Conservation (phyloP, 2,113 vertebrate genomes). For the Apeltes quadracus region DNA sequence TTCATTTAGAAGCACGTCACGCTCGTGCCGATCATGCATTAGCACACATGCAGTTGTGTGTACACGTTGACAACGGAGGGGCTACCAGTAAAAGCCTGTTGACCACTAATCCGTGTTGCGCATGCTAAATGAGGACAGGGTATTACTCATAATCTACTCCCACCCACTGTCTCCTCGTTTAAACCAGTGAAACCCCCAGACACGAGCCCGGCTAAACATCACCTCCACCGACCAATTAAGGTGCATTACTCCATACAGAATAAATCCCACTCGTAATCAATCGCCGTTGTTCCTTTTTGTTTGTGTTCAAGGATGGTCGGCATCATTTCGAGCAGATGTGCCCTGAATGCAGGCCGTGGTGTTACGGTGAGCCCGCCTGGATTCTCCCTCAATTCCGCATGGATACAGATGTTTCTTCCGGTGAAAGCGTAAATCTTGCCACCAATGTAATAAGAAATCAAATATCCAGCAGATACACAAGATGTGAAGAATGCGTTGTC, state of each 20-base stretch:
- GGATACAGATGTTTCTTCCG: not conserved
- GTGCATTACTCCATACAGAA: not conserved
- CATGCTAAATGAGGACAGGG: not conserved
- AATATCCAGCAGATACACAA: not conserved
- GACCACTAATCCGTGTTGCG: not conserved
- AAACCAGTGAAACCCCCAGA: not conserved
- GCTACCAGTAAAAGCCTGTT: not conserved
- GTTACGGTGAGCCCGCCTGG: not conserved
- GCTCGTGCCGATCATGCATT: not conserved
- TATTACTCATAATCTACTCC: not conserved
- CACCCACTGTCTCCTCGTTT: not conserved
- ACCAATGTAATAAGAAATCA: constrained; percentile 10
- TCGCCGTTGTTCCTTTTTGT: not conserved
- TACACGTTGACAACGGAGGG: not conserved
- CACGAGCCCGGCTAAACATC: not conserved
- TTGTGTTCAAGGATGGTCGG: not conserved
- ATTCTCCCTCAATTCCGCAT: not conserved
- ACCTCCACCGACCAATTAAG: not conserved
- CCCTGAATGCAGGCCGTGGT: not conserved
- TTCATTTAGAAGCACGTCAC: constrained; percentile 6
- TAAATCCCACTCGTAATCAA: not conserved
- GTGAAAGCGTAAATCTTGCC: not conserved
- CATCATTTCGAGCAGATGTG: not conserved
- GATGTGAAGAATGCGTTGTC: constrained; percentile 7
- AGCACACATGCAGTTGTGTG: not conserved